These are phyloP conservation scores for Forbesichthys agassizii DNA, from an alignment of 2,113 vertebrate species.

Conservation along the genomic window DNA sequence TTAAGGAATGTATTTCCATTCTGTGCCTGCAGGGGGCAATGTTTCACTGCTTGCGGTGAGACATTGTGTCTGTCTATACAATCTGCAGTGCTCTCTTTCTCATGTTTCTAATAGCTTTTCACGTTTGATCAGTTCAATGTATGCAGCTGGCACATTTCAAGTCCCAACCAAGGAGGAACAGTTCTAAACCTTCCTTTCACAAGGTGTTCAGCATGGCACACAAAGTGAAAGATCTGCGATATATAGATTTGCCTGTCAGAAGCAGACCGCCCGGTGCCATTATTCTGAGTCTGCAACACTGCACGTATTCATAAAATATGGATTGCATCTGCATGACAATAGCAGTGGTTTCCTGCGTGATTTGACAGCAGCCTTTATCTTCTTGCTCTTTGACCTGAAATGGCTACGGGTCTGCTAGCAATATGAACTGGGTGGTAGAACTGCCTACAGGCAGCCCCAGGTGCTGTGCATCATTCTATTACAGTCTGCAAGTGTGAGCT, in stretches of 20 bases:
- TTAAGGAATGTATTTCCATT: conserved; percentile 3
- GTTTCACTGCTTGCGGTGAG: conserved; percentile 20
- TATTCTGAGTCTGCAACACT: conserved; percentile 43
- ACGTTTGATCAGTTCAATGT: conserved; percentile 55
- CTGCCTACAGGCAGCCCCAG: conserved; percentile 54
- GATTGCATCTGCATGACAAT: conserved; percentile 37
- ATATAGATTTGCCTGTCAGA: conserved; percentile 20
- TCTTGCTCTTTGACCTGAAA: conserved; percentile 46
- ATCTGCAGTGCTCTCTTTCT: conserved; percentile 46
- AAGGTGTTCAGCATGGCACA: conserved; percentile 18
- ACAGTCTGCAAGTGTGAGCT: conserved; percentile 15
- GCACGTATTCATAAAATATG: conserved; percentile 64
- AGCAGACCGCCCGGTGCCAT: conserved; percentile 41
- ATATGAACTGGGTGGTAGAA: conserved; percentile 19
- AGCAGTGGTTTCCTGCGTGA: conserved; percentile 27
- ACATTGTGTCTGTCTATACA: not conserved
- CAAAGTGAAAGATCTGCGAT: not conserved
- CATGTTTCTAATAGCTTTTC: conserved; percentile 51
- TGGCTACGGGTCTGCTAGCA: conserved; percentile 42
- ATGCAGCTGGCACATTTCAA: conserved; percentile 52
- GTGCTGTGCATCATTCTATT: conserved; percentile 40
- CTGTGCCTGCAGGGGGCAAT: conserved; percentile 63
- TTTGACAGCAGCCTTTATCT: conserved; percentile 7
- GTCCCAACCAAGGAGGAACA: conserved; percentile 30
- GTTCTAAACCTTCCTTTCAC: conserved; percentile 33